Percentiles rank a stretch among this genome's conserved stretches.
Evolutionary conservation across 2,888 invertebrate species (phyloP).

Genomic region (Caenorhabditis imperialis): DNA sequence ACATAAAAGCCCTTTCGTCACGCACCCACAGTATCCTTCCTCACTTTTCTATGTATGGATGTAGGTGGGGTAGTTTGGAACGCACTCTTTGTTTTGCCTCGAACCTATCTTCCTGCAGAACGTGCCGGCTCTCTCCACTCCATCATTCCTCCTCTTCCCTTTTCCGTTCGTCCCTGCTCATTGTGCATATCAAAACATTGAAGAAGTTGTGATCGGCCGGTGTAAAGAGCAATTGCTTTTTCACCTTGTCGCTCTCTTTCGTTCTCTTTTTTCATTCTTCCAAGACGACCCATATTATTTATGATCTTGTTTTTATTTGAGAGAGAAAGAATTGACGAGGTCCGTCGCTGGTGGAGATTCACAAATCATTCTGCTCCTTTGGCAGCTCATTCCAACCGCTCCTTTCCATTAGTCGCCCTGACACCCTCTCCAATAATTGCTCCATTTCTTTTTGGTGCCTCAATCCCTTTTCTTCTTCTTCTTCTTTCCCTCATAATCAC

Average conservation of each 20-base stretch:
- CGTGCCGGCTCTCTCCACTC: no score
- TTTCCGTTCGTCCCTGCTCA: no score
- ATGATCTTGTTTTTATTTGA: constrained; percentile 38
- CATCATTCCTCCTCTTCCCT: no score
- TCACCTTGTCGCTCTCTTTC: no score
- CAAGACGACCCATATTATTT: constrained; percentile 31
- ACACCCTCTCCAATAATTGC: not conserved
- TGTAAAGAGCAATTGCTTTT: constrained; percentile 48
- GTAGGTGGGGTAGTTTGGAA: no score
- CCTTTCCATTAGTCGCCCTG: constrained; percentile 19
- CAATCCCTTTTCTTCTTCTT: no score
- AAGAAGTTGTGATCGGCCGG: constrained; percentile 5
- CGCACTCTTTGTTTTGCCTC: no score
- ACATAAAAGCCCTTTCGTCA: no score
- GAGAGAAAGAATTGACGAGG: constrained; percentile 12
- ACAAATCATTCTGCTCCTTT: constrained; percentile 1
- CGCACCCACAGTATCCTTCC: no score
- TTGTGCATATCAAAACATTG: constrained; percentile 12
- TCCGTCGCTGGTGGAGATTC: not conserved
- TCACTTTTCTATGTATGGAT: no score
- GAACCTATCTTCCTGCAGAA: no score
- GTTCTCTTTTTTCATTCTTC: no score
- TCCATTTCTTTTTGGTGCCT: constrained; percentile 1
- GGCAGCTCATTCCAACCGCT: not conserved
- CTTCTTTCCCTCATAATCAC: constrained; percentile 6